phyloP scores from a whole-genome alignment of 1,140 invertebrate species.

The Cydia fagiglandana region DNA sequence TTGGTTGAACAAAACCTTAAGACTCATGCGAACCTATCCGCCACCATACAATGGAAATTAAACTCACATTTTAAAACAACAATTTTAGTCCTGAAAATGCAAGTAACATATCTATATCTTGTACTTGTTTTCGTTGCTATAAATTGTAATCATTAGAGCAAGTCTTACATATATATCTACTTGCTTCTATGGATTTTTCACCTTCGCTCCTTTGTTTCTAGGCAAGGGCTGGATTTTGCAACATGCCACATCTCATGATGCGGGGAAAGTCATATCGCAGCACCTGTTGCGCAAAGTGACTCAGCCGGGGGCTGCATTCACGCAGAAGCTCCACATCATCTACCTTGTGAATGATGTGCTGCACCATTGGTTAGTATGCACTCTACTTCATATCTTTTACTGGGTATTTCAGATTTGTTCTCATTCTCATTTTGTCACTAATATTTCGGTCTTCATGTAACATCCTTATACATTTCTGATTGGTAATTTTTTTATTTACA shows the following conservation, averaged over 20 bases:
- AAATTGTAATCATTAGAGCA: no score
- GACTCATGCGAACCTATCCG: no score
- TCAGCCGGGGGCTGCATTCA: constrained; percentile 87
- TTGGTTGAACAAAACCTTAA: no score
- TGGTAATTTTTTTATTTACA: neutral
- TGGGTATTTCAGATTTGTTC: neutral
- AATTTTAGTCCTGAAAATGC: no score
- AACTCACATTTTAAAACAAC: no score
- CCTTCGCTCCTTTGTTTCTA: constrained; percentile 46
- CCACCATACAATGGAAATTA: no score
- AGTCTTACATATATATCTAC: no score
- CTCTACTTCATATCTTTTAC: neutral
- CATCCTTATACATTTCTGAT: neutral
- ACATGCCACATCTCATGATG: constrained; percentile 86
- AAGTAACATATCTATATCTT: no score
- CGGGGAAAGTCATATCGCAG: constrained; percentile 89
- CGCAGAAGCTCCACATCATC: constrained; percentile 96
- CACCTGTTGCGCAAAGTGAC: constrained; percentile 91
- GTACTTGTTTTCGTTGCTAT: no score
- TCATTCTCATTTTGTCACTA: constrained; percentile 33
- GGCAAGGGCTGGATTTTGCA: constrained; percentile 96
- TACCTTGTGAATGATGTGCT: constrained; percentile 98
- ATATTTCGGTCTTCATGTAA: neutral
- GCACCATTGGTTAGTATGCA: constrained; percentile 94
- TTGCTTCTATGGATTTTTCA: neutral